phyloP scores from a whole-genome alignment of 2,113 vertebrate species.

The Theristicus caerulescens region DNA sequence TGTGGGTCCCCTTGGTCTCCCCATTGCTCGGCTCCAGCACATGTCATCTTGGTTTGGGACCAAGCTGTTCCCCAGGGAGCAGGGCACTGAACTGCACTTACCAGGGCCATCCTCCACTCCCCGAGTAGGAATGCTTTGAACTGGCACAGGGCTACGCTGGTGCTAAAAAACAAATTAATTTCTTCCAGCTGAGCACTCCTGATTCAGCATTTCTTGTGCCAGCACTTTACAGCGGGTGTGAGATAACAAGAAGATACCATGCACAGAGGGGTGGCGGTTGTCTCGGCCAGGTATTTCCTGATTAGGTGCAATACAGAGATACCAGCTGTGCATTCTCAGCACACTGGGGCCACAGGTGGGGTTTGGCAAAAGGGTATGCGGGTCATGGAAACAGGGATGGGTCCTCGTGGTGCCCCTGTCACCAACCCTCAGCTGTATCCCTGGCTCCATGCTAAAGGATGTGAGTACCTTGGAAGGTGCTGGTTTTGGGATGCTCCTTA shows the following conservation, averaged over 20 bases:
- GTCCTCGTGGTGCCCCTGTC: background rate
- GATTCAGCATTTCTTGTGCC: constrained; percentile 18
- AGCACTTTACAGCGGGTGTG: background rate
- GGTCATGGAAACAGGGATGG: background rate
- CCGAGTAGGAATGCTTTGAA: background rate
- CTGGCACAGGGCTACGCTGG: background rate
- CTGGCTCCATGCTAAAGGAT: background rate
- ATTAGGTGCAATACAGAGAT: background rate
- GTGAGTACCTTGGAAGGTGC: background rate
- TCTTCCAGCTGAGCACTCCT: background rate
- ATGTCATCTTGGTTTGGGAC: background rate
- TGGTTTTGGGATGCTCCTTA: background rate
- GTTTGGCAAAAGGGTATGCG: background rate
- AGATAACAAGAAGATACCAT: background rate
- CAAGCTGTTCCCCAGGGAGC: background rate
- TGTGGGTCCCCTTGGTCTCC: background rate
- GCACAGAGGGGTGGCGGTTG: fast-evolving
- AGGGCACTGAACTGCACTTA: background rate
- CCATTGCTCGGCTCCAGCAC: background rate
- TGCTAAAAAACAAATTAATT: background rate
- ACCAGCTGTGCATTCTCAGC: background rate
- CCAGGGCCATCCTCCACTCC: background rate
- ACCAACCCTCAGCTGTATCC: background rate
- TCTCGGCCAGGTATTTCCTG: background rate
- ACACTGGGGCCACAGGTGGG: fast-evolving